Percentiles rank a stretch among this genome's conserved stretches.
These are phyloP conservation scores for Diuraphis noxia DNA, from an alignment of 1,140 invertebrate genomes.

Conservation along the genomic window DNA sequence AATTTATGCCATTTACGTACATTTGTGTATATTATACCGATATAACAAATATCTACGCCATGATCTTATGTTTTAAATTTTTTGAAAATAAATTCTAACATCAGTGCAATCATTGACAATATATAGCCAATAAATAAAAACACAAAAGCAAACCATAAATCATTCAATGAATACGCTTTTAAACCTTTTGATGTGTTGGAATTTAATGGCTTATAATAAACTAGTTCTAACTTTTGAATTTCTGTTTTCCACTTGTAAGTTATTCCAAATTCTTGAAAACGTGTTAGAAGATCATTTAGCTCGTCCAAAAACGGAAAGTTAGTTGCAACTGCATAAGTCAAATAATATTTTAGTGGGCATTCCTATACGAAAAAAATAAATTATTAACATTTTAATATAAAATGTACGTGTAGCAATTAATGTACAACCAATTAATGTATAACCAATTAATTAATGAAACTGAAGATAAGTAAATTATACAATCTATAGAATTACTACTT, in stretches of 20 bases:
- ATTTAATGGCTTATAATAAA: not conserved
- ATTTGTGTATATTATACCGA: too few relatives aligned
- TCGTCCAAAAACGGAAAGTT: slow-evolving; percentile 35
- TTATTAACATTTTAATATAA: not conserved
- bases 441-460: not conserved
- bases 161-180: slow-evolving; percentile 21
- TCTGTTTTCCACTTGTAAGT: not conserved
- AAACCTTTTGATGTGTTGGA: not conserved
- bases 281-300: slow-evolving; percentile 17
- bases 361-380: not conserved
- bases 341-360: slow-evolving; percentile 14
- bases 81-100: slow-evolving; percentile 21
- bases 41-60: not conserved
- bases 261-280: slow-evolving; percentile 22
- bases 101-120: not conserved
- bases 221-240: not conserved
- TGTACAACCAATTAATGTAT: not conserved
- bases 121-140: slow-evolving; percentile 7
- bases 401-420: not conserved
- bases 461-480: not conserved
- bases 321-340: not conserved
- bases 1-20: not conserved
- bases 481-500: not conserved
- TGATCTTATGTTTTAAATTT: not conserved
- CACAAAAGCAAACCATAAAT: slow-evolving; percentile 43